phyloP scores from a whole-genome alignment of 2,113 vertebrate genomes.

The rat (Rattus norvegicus) region DNA sequence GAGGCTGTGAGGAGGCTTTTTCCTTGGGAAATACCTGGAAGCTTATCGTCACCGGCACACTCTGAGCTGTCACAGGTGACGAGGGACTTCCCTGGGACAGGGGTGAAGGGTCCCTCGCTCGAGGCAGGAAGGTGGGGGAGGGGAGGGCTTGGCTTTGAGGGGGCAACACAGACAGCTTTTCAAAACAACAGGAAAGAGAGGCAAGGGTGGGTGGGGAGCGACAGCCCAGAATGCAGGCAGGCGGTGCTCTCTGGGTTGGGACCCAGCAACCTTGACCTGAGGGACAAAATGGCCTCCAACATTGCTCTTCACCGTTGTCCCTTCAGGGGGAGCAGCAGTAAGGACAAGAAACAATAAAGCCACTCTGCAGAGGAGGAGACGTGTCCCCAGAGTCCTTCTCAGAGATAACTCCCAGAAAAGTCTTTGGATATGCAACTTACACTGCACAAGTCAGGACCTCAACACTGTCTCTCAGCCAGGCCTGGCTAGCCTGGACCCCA shows the following conservation, averaged over 20 bases:
- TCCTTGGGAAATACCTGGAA: background rate
- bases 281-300: background rate
- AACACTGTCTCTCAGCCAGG: background rate
- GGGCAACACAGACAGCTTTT: background rate
- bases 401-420: rapidly evolving
- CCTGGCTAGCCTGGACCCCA: background rate
- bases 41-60: background rate
- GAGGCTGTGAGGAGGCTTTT: rapidly evolving
- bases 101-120: background rate
- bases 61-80: background rate
- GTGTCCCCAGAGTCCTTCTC: background rate
- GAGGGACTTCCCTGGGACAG: rapidly evolving
- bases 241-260: background rate
- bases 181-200: constrained; percentile 63
- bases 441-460: background rate
- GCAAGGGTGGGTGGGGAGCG: background rate
- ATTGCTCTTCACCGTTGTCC: background rate
- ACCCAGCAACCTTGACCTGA: background rate
- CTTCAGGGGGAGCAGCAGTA: background rate
- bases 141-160: background rate
- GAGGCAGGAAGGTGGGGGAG: background rate
- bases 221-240: background rate
- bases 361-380: rapidly evolving
- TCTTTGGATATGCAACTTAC: rapidly evolving
- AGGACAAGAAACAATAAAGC: background rate